Conservation (phyloP, 2,113 vertebrate species). For the Electrona antarctica region DNA sequence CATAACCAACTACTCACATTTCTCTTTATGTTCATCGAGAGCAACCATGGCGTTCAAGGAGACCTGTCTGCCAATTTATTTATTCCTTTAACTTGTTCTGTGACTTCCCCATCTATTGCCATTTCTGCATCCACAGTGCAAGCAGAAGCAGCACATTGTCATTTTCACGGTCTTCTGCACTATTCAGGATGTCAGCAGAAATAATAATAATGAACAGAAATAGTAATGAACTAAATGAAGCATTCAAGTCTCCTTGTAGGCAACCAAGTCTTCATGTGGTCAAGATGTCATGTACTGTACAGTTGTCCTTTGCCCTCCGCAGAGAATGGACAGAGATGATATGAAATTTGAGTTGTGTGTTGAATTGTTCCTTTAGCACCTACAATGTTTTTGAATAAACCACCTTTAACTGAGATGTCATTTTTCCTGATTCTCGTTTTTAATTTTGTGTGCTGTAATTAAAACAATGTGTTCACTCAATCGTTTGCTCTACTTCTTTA, state of each 20-base stretch:
- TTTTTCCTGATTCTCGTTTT: slow-evolving; percentile 51
- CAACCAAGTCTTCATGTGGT: not conserved
- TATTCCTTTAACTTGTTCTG: no score
- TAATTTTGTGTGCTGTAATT: slow-evolving; percentile 68
- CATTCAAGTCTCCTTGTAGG: not conserved
- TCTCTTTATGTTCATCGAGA: no score
- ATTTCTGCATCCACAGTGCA: no score
- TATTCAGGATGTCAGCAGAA: no score
- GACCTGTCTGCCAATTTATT: no score
- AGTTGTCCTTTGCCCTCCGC: slow-evolving; percentile 1
- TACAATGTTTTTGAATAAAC: slow-evolving; percentile 32
- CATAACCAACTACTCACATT: no score
- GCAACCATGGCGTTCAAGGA: no score
- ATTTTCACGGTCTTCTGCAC: no score
- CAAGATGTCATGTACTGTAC: not conserved
- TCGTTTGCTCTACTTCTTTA: not conserved
- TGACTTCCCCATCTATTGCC: no score
- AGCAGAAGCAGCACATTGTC: no score
- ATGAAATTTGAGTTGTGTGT: slow-evolving; percentile 20
- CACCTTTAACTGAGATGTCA: slow-evolving; percentile 29
- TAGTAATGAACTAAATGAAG: no score
- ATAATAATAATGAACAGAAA: no score
- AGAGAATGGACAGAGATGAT: slow-evolving; percentile 14
- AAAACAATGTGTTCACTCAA: slow-evolving; percentile 52
- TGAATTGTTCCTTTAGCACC: slow-evolving; percentile 35